Evolutionary conservation across 1,140 invertebrate species (phyloP).

Genomic region (Cylas formicarius): DNA sequence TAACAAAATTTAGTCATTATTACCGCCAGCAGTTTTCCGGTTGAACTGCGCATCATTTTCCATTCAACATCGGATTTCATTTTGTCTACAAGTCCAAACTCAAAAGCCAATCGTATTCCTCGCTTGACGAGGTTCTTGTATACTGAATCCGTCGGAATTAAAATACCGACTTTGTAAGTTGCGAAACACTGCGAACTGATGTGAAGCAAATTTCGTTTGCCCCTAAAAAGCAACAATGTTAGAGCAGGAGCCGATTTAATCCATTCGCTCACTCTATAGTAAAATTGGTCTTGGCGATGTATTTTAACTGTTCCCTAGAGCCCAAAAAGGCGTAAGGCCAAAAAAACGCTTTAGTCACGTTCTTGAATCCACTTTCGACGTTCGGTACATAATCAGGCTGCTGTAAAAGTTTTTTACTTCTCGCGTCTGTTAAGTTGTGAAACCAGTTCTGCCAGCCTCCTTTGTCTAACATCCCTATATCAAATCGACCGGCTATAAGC

Average conservation of each 20-base stretch:
- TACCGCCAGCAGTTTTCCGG: constrained; percentile 54
- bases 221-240: constrained; percentile 29
- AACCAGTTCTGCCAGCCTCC: constrained; percentile 66
- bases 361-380: constrained; percentile 56
- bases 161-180: constrained; percentile 55
- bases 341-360: constrained; percentile 62
- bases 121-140: constrained; percentile 52
- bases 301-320: constrained; percentile 58
- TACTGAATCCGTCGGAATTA: constrained; percentile 53
- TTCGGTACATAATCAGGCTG: constrained; percentile 58
- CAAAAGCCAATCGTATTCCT: constrained; percentile 51
- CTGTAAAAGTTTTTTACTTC: constrained; percentile 52
- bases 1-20: no score
- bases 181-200: constrained; percentile 64
- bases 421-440: constrained; percentile 51
- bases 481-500: constrained; percentile 51
- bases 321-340: constrained; percentile 67
- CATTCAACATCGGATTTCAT: constrained; percentile 59
- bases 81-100: constrained; percentile 58
- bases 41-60: constrained; percentile 53
- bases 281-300: constrained; percentile 61
- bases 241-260: neutral
- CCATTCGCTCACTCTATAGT: constrained; percentile 45
- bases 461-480: constrained; percentile 56
- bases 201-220: constrained; percentile 57